phyloP scores from a whole-genome alignment of 37 sponge, comb jelly and placozoan species.

The Corticium candelabrum region DNA sequence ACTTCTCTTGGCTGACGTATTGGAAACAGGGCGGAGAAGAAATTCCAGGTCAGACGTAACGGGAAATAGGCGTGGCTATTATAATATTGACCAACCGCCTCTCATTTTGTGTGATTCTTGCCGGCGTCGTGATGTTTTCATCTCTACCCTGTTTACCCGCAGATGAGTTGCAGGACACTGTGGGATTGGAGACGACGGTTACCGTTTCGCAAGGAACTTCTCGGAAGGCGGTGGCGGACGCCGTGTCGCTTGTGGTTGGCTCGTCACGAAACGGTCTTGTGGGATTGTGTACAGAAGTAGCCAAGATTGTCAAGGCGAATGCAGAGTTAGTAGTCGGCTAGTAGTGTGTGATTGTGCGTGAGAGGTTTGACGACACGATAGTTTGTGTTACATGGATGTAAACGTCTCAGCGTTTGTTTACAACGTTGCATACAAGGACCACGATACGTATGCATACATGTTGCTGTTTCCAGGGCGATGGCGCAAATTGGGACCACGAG shows the following conservation, averaged over 20 bases:
- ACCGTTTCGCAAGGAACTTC: background rate
- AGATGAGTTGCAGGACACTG: background rate
- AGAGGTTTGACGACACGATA: too few relatives aligned
- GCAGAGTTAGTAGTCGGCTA: background rate
- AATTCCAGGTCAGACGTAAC: background rate
- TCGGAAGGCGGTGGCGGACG: background rate
- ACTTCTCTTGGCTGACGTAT: background rate
- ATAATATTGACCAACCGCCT: too few relatives aligned
- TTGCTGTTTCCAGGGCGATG: too few relatives aligned
- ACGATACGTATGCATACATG: too few relatives aligned
- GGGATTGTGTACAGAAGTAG: background rate
- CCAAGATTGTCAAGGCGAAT: background rate
- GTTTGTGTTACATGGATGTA: too few relatives aligned
- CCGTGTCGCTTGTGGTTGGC: background rate
- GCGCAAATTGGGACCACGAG: too few relatives aligned
- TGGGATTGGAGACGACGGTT: background rate
- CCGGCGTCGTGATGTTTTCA: background rate
- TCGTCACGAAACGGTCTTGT: background rate
- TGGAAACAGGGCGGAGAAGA: background rate
- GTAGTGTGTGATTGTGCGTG: too few relatives aligned
- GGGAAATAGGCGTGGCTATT: too few relatives aligned
- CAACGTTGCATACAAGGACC: too few relatives aligned
- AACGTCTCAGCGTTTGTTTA: too few relatives aligned
- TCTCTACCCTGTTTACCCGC: background rate
- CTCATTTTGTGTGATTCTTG: too few relatives aligned